Evolutionary conservation across 2,888 invertebrate species (phyloP).

Genomic region (Ceriagrion tenellum): DNA sequence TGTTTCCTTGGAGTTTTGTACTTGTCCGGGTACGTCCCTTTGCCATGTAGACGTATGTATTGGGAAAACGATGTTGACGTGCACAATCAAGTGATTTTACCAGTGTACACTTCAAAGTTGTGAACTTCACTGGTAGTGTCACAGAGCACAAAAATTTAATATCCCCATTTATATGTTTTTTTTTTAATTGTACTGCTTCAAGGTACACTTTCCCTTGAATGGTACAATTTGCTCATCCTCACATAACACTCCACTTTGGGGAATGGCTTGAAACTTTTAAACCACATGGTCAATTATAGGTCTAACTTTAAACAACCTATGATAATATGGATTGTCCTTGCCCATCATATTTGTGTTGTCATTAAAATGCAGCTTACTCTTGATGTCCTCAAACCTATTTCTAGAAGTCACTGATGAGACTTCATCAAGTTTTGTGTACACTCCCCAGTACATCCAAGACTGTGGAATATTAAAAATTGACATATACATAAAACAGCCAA

Average conservation of each 20-base stretch:
- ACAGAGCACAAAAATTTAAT: constrained; percentile 21
- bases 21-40: no score
- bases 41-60: no score
- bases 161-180: constrained; percentile 14
- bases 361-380: background rate
- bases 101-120: no score
- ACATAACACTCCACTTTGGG: constrained; percentile 2
- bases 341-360: background rate
- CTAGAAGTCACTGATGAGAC: constrained; percentile 10
- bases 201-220: constrained; percentile 12
- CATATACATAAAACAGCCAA: constrained; percentile 1
- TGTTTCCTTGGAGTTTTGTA: no score
- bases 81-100: no score
- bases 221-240: constrained; percentile 6
- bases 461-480: constrained; percentile 16
- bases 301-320: background rate
- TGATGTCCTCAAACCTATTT: constrained; percentile 15
- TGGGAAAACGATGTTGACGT: no score
- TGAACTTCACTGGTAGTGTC: background rate
- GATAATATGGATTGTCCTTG: background rate
- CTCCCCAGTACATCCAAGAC: constrained; percentile 21
- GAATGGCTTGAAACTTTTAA: constrained; percentile 11
- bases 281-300: background rate
- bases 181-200: background rate
- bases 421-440: background rate